A percentile compares a stretch with the other conserved stretches of the same genome.
These are phyloP conservation scores for Diaphora mendica DNA, from an alignment of 2,888 invertebrate genomes.

Conservation along the genomic window DNA sequence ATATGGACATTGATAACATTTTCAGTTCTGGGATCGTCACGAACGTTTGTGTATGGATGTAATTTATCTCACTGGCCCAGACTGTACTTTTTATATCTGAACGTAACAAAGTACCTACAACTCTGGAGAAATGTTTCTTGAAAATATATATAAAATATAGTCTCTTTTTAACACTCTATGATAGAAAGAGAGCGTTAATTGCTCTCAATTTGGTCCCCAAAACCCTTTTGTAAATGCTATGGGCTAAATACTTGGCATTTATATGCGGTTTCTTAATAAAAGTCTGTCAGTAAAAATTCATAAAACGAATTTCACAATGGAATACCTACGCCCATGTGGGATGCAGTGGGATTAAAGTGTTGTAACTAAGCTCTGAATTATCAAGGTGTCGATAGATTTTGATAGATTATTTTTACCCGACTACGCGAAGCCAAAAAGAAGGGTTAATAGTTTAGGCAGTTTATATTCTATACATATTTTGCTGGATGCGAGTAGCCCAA, in stretches of 20 bases:
- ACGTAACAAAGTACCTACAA: not conserved
- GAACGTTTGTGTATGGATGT: too few species aligned
- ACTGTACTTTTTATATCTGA: not conserved
- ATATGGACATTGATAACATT: too few species aligned
- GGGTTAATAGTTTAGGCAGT: too few species aligned
- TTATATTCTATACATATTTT: not conserved
- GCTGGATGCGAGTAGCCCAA: too few species aligned
- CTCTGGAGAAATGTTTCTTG: not conserved
- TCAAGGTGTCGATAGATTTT: slow-evolving; percentile 11
- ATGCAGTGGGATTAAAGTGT: slow-evolving; percentile 27
- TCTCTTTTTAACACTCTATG: not conserved
- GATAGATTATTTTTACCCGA: not conserved
- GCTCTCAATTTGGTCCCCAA: slow-evolving; percentile 8
- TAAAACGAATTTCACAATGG: slow-evolving; percentile 63
- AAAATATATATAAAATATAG: not conserved
- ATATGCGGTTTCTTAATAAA: slow-evolving; percentile 59
- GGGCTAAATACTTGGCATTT: slow-evolving; percentile 40
- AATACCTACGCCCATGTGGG: slow-evolving; percentile 64
- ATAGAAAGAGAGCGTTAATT: not conserved
- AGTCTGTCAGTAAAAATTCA: slow-evolving; percentile 54
- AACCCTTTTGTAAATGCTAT: slow-evolving; percentile 31
- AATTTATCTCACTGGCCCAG: too few species aligned
- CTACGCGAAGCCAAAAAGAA: too few species aligned
- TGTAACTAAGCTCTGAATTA: not conserved
- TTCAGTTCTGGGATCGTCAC: too few species aligned